Evolutionary conservation across 2,888 invertebrate species (phyloP).

Genomic region (Xanthorhoe designata): DNA sequence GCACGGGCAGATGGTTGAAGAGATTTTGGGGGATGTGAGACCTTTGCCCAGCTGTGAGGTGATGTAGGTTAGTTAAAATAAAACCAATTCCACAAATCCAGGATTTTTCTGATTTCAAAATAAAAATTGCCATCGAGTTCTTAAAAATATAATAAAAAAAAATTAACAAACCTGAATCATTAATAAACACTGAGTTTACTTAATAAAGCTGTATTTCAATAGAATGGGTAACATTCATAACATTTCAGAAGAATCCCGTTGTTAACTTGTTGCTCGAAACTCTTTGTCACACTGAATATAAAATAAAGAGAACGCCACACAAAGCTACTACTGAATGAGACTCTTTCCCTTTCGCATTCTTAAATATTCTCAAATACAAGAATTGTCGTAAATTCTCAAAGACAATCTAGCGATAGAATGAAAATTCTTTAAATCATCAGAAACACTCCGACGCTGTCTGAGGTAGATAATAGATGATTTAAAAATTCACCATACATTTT

Average conservation of each 20-base stretch:
- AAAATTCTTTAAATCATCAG: too few relatives aligned
- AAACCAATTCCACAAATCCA: too few relatives aligned
- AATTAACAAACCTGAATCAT: neutral
- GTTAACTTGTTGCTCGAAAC: conserved; percentile 16
- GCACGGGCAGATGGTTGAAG: too few relatives aligned
- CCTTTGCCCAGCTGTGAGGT: too few relatives aligned
- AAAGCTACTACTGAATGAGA: neutral
- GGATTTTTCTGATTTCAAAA: too few relatives aligned
- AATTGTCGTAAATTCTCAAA: neutral
- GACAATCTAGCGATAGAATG: too few relatives aligned
- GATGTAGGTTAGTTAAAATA: too few relatives aligned
- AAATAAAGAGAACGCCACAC: conserved; percentile 1
- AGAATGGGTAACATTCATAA: neutral
- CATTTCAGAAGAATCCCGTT: neutral
- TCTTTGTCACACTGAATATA: conserved; percentile 1
- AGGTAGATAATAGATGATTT: too few relatives aligned
- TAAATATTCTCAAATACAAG: neutral
- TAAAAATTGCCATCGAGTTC: too few relatives aligned
- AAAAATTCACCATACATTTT: too few relatives aligned
- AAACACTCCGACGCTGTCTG: too few relatives aligned
- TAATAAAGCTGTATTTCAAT: neutral
- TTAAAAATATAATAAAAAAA: neutral
- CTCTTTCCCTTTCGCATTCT: neutral
- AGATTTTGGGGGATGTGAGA: too few relatives aligned
- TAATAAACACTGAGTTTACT: neutral